Evolutionary conservation across 1,140 invertebrate genomes (phyloP).

Genomic region (Oppia nitens): DNA sequence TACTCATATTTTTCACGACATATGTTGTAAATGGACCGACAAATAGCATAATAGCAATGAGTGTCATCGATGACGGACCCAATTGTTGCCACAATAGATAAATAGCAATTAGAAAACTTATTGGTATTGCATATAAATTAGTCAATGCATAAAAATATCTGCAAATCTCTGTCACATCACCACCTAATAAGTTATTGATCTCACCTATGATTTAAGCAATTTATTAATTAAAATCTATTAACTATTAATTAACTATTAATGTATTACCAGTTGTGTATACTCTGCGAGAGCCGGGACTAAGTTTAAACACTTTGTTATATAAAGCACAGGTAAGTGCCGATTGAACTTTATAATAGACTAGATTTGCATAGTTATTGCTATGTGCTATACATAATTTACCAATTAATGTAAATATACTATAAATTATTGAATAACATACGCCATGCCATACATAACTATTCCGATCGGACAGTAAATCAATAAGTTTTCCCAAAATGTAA

Average conservation of each 20-base stretch:
- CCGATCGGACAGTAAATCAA: neutral
- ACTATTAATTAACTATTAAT: slow-evolving; percentile 34
- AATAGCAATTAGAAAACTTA: slow-evolving; percentile 24
- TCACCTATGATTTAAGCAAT: slow-evolving; percentile 36
- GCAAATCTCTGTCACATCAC: slow-evolving; percentile 1
- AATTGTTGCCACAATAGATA: slow-evolving; percentile 26
- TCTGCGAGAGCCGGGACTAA: slow-evolving; percentile 28
- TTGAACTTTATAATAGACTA: slow-evolving; percentile 24
- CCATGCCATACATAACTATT: neutral
- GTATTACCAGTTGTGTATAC: slow-evolving; percentile 43
- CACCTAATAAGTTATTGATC: slow-evolving; percentile 16
- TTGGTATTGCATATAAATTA: slow-evolving; percentile 19
- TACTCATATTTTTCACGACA: slow-evolving; percentile 55
- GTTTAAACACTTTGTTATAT: slow-evolving; percentile 29
- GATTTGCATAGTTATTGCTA: slow-evolving; percentile 22
- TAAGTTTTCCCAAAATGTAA: neutral
- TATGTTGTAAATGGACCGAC: slow-evolving; percentile 74
- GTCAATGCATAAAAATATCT: slow-evolving; percentile 9
- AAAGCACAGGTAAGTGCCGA: slow-evolving; percentile 27
- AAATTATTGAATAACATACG: neutral
- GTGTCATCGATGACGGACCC: slow-evolving; percentile 25
- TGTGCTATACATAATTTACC: neutral
- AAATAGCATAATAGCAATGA: slow-evolving; percentile 33
- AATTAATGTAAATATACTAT: neutral
- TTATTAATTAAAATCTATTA: slow-evolving; percentile 43